Evolutionary conservation across 2,113 vertebrate species (phyloP).

Genomic region (Myiopsitta monachus): DNA sequence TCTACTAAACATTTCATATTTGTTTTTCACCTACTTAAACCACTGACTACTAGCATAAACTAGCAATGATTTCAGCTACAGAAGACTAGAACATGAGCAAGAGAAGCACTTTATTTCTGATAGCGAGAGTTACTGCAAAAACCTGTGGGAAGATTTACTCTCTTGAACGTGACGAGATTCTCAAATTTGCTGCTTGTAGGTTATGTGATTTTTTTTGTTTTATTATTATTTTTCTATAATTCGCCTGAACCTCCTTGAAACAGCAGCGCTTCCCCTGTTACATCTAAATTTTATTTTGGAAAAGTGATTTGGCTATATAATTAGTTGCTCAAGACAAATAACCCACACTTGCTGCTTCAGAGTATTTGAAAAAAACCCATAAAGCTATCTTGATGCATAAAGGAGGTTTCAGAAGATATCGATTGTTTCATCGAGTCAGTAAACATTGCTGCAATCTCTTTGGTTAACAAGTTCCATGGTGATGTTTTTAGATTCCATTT

Average conservation of each 20-base stretch:
- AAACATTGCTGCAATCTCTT: not conserved
- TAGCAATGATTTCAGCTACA: not conserved
- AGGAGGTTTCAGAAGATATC: not conserved
- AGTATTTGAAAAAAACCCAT: not conserved
- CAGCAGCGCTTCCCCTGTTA: not conserved
- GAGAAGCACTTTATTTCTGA: not conserved
- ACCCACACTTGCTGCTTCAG: not conserved
- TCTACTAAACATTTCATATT: not conserved
- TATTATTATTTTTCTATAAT: not conserved
- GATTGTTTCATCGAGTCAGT: not conserved
- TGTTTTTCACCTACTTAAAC: not conserved
- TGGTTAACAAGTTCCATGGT: not conserved
- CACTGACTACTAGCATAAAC: not conserved
- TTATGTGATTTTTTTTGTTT: not conserved
- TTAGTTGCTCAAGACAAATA: not conserved
- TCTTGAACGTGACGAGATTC: not conserved
- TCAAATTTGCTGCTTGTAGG: not conserved
- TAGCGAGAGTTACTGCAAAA: not conserved
- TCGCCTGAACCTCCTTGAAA: not conserved
- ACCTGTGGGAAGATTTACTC: not conserved
- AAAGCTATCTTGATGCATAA: conserved; percentile 3
- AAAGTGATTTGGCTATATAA: not conserved
- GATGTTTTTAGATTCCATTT: not conserved
- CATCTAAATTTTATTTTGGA: not conserved
- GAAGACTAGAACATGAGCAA: not conserved